phyloP scores from a whole-genome alignment of 2,113 vertebrate genomes.

The Ahaetulla prasina region DNA sequence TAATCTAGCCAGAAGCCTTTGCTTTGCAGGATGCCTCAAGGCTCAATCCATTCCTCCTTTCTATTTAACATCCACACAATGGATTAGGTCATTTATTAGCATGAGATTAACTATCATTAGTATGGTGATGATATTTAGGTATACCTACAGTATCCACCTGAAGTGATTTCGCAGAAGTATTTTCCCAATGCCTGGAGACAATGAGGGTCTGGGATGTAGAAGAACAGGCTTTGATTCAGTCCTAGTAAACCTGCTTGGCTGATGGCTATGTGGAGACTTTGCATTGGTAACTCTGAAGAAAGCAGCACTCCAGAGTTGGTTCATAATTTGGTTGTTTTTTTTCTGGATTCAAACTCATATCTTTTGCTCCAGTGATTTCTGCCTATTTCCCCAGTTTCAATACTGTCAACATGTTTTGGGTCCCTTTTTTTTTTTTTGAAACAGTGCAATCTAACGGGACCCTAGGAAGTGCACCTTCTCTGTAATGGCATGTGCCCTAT shows the following conservation, averaged over 20 bases:
- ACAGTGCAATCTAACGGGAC: neutral
- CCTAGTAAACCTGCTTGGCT: neutral
- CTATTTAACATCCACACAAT: neutral
- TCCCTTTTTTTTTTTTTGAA: neutral
- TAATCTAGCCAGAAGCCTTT: neutral
- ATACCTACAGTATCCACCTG: neutral
- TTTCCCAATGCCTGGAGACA: neutral
- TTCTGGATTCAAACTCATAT: neutral
- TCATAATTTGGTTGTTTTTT: neutral
- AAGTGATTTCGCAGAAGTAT: neutral
- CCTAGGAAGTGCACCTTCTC: neutral
- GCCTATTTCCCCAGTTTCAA: neutral
- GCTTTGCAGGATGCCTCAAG: neutral
- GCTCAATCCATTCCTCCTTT: neutral
- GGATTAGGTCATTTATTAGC: neutral
- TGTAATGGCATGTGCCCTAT: neutral
- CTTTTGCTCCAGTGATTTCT: neutral
- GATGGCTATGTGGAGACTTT: neutral
- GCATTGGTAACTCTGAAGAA: neutral
- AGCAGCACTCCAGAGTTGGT: neutral
- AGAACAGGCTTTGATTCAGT: neutral
- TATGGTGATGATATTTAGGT: neutral
- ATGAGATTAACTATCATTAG: neutral
- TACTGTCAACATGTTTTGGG: neutral
- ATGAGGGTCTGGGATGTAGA: neutral